These are phyloP conservation scores for Drymonia ruficornis DNA, from an alignment of 2,888 invertebrate genomes.

Conservation along the genomic window DNA sequence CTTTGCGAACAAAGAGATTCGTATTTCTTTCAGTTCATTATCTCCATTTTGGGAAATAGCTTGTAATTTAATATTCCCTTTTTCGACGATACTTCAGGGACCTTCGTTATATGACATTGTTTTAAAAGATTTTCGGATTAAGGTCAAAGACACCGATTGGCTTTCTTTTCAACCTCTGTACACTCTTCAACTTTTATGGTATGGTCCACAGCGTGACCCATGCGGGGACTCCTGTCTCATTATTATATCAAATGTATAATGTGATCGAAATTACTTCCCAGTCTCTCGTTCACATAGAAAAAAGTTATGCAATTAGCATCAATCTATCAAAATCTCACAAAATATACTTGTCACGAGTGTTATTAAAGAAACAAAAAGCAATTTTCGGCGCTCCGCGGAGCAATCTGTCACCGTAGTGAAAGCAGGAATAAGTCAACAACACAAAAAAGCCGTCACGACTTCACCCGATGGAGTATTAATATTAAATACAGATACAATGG, in stretches of 20 bases:
- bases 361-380: conserved; percentile 44
- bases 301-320: conserved; percentile 27
- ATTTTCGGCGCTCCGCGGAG: conserved; percentile 35
- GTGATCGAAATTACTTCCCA: background rate
- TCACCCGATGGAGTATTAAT: conserved; percentile 27
- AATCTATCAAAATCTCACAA: conserved; percentile 37
- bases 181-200: no score
- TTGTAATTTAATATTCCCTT: conserved; percentile 41
- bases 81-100: conserved; percentile 31
- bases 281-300: background rate
- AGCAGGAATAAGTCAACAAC: conserved; percentile 49
- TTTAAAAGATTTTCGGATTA: conserved; percentile 29
- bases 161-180: conserved; percentile 18
- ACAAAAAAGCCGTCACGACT: conserved; percentile 42
- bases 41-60: conserved; percentile 43
- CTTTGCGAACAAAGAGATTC: conserved; percentile 52
- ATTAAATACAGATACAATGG: conserved; percentile 25
- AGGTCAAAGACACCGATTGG: conserved; percentile 13
- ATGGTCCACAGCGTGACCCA: background rate
- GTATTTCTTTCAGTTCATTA: conserved; percentile 56
- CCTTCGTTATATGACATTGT: conserved; percentile 36
- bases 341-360: conserved; percentile 45
- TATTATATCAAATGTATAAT: no score
- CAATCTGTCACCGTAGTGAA: conserved; percentile 39
- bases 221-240: background rate